Conservation (phyloP, 1,140 invertebrate genomes). For the Eupristina koningsbergeri region DNA sequence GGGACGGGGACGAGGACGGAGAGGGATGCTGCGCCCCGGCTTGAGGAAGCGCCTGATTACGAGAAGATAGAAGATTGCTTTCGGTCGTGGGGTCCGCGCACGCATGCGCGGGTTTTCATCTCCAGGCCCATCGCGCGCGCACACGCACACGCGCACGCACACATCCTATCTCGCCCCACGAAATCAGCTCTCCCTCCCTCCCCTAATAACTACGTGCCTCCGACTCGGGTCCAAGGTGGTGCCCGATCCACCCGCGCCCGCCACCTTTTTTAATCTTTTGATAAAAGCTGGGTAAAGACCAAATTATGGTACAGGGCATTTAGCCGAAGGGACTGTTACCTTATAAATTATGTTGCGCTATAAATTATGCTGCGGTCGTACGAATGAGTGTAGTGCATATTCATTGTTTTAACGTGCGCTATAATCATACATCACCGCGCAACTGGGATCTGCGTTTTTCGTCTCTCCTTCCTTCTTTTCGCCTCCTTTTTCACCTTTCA, state of each 20-base stretch:
- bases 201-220: conserved; percentile 25
- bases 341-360: conserved; percentile 14
- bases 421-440: conserved; percentile 8
- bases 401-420: conserved; percentile 21
- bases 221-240: neutral
- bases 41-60: conserved; percentile 72
- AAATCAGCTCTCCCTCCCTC: conserved; percentile 5
- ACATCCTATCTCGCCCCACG: conserved; percentile 18
- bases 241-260: neutral
- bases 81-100: neutral
- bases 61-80: conserved; percentile 65
- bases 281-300: conserved; percentile 8
- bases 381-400: conserved; percentile 13
- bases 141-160: neutral
- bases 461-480: neutral
- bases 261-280: conserved; percentile 6
- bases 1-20: conserved; percentile 55
- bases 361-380: conserved; percentile 15
- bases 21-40: conserved; percentile 64
- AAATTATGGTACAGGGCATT: conserved; percentile 16
- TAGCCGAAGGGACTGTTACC: conserved; percentile 5
- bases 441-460: conserved; percentile 1
- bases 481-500: neutral
- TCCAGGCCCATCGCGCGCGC: neutral
- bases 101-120: conserved; percentile 14